Evolutionary conservation across 2,113 vertebrate genomes (phyloP), one percentile per base, ranked within the genome.

Genomic region (Synchiropus splendidus): DNA sequence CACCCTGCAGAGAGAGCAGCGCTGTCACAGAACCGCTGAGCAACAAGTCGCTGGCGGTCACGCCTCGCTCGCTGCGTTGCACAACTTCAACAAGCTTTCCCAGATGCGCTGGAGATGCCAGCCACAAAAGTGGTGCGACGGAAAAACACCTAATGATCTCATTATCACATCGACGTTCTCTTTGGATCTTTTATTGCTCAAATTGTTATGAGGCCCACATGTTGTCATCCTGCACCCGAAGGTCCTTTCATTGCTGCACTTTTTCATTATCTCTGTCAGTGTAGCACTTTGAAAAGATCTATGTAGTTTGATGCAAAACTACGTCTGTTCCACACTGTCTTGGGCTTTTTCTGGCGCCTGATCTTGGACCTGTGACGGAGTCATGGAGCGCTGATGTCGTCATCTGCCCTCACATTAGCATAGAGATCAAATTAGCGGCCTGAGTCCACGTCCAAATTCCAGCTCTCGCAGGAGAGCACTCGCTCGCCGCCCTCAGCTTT

Each of bases 1-100:
- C 95, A 98, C 70, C 93, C 95, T 98, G 83, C 62, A 58, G 75
- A 54, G 56, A 71, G 60, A 66, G 34, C 4, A 21, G 64, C 39
- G 67, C 59, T 47, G 80, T 54, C 59, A 71, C 74, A 74, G 67
- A 52, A 42, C 50, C 15, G 44, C 58, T 64, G 72, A 70, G 78
- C 81, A 82, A 85, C 72, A 81, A 51, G 63, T 33, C 11, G 43
- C 40, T n/a, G 52, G 27, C 54, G 12, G 39, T 72, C 75, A 53
- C n/a, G n/a, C n/a, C n/a, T n/a, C n/a, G n/a, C n/a, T n/a, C n/a
- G n/a, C n/a, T n/a, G n/a, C n/a, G n/a, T n/a, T n/a, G n/a, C n/a
- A n/a, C n/a, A n/a, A n/a, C 58, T 78, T 74, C 50, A 76, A 75
- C 70, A 76, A 74, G 74, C 63, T 52, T 40, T 60, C 35, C 54